Evolutionary conservation across 2,888 invertebrate genomes (phyloP), one percentile per base, ranked within the genome.

Genomic region (Cerceris ruficornis): DNA sequence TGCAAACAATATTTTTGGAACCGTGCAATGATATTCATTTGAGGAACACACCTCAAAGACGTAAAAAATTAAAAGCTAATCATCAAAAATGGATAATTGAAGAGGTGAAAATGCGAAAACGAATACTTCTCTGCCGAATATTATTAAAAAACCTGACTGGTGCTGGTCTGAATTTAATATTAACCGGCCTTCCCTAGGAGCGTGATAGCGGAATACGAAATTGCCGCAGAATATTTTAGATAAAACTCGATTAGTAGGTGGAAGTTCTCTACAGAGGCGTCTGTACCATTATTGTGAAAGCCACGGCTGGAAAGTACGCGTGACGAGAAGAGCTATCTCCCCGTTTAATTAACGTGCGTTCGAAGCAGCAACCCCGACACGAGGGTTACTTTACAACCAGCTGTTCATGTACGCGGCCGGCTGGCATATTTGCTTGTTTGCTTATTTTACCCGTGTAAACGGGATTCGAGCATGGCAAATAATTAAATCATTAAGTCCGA

Each of bases 221-320:
- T 82, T 85, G 78, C 83, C 78, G 73, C 71, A 75, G 85, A 80
- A 80, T 80, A 85, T 82, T 85, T 85, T 85, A 80, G 80, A 84
- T 77, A 75, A 79, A 83, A 85, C 77, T 85, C 79, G 85, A 85
- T 84, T 84, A 85, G 83, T 61, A 79, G 76, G 78, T 77, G 72
- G 79, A 82, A 84, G 80, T 84, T 80, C 85, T 79, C 80, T 71
- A 72, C 70, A 75, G 72, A 62, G 64, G 84, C 77, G 77, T 84
- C 80, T 80, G 73, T 69, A 64, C 83, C 85, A 86, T 86, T 85
- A 80, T 83, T 77, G 84, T 77, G 80, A 85, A 84, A 86, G 83
- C 86, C 80, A 79, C 80, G 74, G 58, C 69, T 69, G 66, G 83
- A 86, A 86, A 86, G 81, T 86, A 84, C 79, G 71, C 75, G 81